Evolutionary conservation across 2,888 invertebrate species (phyloP).

Genomic region (Plagodis dolabraria): DNA sequence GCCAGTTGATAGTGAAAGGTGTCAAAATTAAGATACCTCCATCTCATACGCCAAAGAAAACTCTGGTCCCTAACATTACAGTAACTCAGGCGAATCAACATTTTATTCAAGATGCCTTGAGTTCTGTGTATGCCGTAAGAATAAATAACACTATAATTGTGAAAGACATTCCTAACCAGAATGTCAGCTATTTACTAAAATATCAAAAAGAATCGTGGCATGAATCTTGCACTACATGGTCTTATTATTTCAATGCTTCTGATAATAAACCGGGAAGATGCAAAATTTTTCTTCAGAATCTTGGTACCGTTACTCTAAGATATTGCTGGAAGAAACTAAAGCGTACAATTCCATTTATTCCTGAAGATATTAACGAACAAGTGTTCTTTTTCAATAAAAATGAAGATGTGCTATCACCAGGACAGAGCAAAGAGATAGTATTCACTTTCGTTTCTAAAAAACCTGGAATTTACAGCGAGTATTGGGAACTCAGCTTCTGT

Average conservation of each 20-base stretch:
- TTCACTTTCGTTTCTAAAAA: slow-evolving; percentile 76
- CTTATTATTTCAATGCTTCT: slow-evolving; percentile 72
- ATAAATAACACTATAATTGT: slow-evolving; percentile 68
- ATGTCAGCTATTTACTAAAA: slow-evolving; percentile 43
- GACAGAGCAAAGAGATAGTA: slow-evolving; percentile 68
- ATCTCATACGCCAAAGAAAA: slow-evolving; percentile 45
- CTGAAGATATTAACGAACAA: slow-evolving; percentile 60
- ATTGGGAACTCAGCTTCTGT: slow-evolving; percentile 76
- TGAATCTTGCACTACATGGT: slow-evolving; percentile 64
- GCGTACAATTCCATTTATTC: slow-evolving; percentile 57
- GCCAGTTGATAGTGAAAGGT: slow-evolving; percentile 63
- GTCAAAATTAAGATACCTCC: slow-evolving; percentile 52
- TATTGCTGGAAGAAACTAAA: slow-evolving; percentile 80
- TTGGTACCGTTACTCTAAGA: slow-evolving; percentile 75
- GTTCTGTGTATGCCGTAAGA: slow-evolving; percentile 61
- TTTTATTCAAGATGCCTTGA: slow-evolving; percentile 32
- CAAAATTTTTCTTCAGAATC: slow-evolving; percentile 74
- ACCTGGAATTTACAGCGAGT: slow-evolving; percentile 69
- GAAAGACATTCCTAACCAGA: slow-evolving; percentile 56
- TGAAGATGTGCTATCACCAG: slow-evolving; percentile 79
- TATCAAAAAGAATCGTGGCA: slow-evolving; percentile 55
- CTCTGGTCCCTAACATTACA: slow-evolving; percentile 53
- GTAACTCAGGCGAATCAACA: slow-evolving; percentile 33
- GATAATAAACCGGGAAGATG: slow-evolving; percentile 60
- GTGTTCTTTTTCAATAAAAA: slow-evolving; percentile 85